phyloP scores from a whole-genome alignment of 2,888 invertebrate species.

The Augiades crinisus region DNA sequence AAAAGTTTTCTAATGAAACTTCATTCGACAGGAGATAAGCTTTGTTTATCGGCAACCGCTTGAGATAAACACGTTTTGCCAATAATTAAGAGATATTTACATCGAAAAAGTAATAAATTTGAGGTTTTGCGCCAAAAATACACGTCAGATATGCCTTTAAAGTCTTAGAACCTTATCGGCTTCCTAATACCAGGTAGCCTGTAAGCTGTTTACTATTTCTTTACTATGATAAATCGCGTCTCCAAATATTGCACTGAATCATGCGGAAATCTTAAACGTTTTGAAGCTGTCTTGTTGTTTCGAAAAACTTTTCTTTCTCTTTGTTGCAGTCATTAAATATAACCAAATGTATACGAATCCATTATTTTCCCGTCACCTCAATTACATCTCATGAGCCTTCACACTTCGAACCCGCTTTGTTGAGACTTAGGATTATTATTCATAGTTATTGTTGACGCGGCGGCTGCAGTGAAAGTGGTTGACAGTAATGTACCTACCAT shows the following conservation, averaged over 20 bases:
- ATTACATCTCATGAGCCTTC: slow-evolving; percentile 12
- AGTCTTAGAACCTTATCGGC: too few species aligned
- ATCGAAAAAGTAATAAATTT: too few species aligned
- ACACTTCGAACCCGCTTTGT: slow-evolving; percentile 16
- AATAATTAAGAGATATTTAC: too few species aligned
- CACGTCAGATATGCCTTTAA: too few species aligned
- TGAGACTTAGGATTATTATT: slow-evolving; percentile 30
- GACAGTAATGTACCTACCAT: slow-evolving; percentile 38
- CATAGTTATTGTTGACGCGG: slow-evolving; percentile 32
- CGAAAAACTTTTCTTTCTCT: background rate
- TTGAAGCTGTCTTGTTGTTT: background rate
- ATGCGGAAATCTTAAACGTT: too few species aligned
- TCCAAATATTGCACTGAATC: too few species aligned
- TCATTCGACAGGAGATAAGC: slow-evolving; percentile 8
- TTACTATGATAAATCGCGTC: too few species aligned
- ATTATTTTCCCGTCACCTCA: slow-evolving; percentile 11
- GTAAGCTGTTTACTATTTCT: too few species aligned
- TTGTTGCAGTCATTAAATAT: slow-evolving; percentile 5
- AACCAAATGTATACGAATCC: slow-evolving; percentile 3
- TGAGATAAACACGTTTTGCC: slow-evolving; percentile 1
- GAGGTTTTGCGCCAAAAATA: too few species aligned
- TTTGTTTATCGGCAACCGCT: background rate
- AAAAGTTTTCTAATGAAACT: slow-evolving; percentile 18
- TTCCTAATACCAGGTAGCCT: too few species aligned
- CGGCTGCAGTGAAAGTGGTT: slow-evolving; percentile 41